These are phyloP conservation scores for Corythornis cristatus DNA, from an alignment of 2,113 vertebrate species.

Conservation along the genomic window DNA sequence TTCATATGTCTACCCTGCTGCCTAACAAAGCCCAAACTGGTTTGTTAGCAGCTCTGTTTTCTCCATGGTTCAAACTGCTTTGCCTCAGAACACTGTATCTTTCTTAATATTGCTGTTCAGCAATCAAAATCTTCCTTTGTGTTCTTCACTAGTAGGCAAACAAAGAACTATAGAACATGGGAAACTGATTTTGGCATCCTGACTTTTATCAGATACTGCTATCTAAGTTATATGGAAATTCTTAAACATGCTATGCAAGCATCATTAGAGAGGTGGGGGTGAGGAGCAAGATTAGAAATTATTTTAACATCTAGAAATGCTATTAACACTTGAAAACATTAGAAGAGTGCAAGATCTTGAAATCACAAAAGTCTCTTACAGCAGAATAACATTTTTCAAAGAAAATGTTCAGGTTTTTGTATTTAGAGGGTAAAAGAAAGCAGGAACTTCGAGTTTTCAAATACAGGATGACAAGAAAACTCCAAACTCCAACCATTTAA, in stretches of 20 bases:
- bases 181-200: background rate
- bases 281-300: constrained; percentile 12
- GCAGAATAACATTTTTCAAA: background rate
- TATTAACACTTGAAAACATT: background rate
- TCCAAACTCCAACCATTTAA: background rate
- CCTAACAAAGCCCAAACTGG: constrained; percentile 70
- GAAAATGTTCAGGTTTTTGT: background rate
- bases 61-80: background rate
- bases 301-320: constrained; percentile 7
- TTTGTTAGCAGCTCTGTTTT: constrained; percentile 23
- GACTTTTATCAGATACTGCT: constrained; percentile 18
- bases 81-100: background rate
- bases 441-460: background rate
- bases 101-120: too few species aligned
- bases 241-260: constrained; percentile 45
- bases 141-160: background rate
- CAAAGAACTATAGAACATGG: background rate
- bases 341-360: background rate
- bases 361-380: background rate
- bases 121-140: constrained; percentile 14
- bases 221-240: constrained; percentile 67
- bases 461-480: background rate
- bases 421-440: background rate
- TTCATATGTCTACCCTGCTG: constrained; percentile 68
- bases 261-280: constrained; percentile 18